Evolutionary conservation across 2,888 invertebrate genomes (phyloP).

Genomic region (Phyto melanocephala): DNA sequence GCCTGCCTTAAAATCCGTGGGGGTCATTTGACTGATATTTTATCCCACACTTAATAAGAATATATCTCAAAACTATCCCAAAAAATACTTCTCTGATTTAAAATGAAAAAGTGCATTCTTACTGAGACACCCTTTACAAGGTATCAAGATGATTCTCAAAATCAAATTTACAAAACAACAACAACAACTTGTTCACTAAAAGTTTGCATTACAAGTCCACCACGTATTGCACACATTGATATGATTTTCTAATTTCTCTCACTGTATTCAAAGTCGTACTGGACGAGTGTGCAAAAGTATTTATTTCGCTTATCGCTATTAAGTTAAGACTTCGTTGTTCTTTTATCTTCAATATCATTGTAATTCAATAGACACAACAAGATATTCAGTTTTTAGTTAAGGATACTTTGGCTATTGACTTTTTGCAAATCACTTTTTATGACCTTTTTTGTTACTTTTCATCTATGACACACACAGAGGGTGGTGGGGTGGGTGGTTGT

Average conservation of each 20-base stretch:
- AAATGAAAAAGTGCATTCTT: too few relatives aligned
- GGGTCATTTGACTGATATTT: too few relatives aligned
- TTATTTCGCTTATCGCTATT: conserved; percentile 26
- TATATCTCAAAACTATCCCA: too few relatives aligned
- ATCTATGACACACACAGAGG: neutral
- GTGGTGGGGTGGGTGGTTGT: conserved; percentile 23
- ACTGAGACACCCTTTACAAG: too few relatives aligned
- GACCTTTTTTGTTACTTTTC: conserved; percentile 24
- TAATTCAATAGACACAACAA: conserved; percentile 46
- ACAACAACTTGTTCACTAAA: too few relatives aligned
- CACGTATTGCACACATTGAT: too few relatives aligned
- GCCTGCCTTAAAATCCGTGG: too few relatives aligned
- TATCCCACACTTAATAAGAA: too few relatives aligned
- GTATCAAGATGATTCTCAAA: too few relatives aligned
- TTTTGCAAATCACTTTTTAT: conserved; percentile 64
- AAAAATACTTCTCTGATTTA: too few relatives aligned
- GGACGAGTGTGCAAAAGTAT: neutral
- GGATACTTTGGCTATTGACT: conserved; percentile 56
- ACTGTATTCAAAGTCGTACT: conserved; percentile 12
- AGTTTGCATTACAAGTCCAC: too few relatives aligned
- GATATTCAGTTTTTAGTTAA: conserved; percentile 21
- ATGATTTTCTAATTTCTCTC: conserved; percentile 24
- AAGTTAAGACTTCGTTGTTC: conserved; percentile 23
- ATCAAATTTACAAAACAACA: too few relatives aligned
- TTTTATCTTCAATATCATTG: conserved; percentile 14